Evolutionary conservation across 2,888 invertebrate species (phyloP).

Genomic region (Macrosoma leucophasiata): DNA sequence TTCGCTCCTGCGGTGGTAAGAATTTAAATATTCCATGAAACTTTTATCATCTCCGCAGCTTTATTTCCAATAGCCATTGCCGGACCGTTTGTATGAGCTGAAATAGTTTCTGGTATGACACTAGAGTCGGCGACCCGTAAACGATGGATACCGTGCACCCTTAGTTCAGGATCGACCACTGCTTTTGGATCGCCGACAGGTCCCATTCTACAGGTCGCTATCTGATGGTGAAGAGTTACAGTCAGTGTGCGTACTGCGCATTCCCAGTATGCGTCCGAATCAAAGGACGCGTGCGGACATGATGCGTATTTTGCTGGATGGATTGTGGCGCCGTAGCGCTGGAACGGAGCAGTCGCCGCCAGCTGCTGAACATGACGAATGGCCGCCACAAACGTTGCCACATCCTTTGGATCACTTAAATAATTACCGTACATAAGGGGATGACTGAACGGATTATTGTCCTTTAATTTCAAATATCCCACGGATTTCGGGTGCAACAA

Average conservation of each 20-base stretch:
- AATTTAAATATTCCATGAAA: constrained; percentile 46
- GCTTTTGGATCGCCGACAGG: constrained; percentile 75
- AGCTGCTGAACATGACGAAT: constrained; percentile 78
- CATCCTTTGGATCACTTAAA: constrained; percentile 77
- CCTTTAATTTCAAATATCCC: constrained; percentile 80
- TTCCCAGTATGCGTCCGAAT: constrained; percentile 81
- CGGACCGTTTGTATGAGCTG: constrained; percentile 82
- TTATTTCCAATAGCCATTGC: constrained; percentile 84
- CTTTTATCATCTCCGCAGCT: constrained; percentile 79
- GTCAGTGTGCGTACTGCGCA: constrained; percentile 79
- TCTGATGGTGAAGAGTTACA: constrained; percentile 79
- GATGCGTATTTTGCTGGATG: constrained; percentile 69
- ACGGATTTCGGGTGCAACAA: constrained; percentile 84
- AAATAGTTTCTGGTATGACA: constrained; percentile 78
- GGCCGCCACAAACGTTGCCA: constrained; percentile 76
- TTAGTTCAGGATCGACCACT: constrained; percentile 78
- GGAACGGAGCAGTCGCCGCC: constrained; percentile 75
- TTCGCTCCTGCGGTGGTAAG: no score
- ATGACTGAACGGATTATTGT: constrained; percentile 82
- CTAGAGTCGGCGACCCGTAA: constrained; percentile 82
- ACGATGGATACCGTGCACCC: constrained; percentile 76
- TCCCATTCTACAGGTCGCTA: constrained; percentile 84
- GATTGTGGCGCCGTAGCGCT: constrained; percentile 70
- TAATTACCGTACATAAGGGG: constrained; percentile 90
- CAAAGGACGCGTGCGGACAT: constrained; percentile 65